These are phyloP conservation scores for Panthera leo DNA, from an alignment of 2,113 vertebrate species.

Conservation along the genomic window DNA sequence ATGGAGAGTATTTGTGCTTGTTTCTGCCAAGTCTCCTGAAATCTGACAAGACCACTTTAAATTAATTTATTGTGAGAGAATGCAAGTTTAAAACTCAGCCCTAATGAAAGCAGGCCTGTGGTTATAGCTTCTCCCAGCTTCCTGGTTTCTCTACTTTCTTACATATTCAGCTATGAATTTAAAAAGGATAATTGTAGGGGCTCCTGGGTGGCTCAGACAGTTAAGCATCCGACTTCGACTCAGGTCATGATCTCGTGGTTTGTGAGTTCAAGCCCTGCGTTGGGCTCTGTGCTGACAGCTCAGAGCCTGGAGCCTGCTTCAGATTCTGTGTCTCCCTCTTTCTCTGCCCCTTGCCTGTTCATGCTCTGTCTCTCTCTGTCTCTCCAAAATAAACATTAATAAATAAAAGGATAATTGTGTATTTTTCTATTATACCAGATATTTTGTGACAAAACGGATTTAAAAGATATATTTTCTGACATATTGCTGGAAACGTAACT, in stretches of 20 bases:
- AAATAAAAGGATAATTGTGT: not conserved
- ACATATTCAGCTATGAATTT: not conserved
- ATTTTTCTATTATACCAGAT: not conserved
- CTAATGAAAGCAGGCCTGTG: not conserved
- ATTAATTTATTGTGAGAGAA: not conserved
- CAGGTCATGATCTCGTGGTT: too few species aligned
- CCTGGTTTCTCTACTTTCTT: not conserved
- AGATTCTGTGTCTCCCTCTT: too few species aligned
- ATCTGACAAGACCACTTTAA: not conserved
- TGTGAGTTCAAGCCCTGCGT: too few species aligned
- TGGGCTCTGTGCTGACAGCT: too few species aligned
- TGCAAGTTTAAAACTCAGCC: not conserved
- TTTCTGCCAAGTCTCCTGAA: not conserved
- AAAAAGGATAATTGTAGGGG: not conserved
- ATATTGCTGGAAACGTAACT: not conserved
- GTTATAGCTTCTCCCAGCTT: not conserved
- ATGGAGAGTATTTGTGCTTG: not conserved
- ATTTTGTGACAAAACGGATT: not conserved
- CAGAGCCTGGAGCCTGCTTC: too few species aligned
- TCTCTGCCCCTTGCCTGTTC: too few species aligned
- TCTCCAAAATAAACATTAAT: too few species aligned
- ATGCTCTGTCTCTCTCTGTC: too few species aligned
- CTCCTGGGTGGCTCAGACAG: too few species aligned
- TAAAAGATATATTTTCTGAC: not conserved
- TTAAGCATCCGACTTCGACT: too few species aligned